Conservation (phyloP, 2,888 invertebrate species). For the Andrena bicolor region DNA sequence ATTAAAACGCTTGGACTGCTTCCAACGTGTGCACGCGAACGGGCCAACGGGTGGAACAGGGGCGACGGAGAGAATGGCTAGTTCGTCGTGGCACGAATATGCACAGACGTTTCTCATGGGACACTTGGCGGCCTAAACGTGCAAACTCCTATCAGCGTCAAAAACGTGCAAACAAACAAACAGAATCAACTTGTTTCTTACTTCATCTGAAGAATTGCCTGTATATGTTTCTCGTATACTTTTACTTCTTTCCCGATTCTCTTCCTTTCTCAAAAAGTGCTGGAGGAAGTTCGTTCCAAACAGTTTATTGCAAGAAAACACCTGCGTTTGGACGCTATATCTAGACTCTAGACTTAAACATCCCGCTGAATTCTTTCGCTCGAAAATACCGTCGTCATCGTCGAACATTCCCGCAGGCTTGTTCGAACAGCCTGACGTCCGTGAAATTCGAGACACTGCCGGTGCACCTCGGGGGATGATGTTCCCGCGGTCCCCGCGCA, state of each 20-base stretch:
- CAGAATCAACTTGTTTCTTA: too few species aligned
- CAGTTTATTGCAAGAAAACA: too few species aligned
- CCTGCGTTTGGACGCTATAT: too few species aligned
- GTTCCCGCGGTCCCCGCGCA: background rate
- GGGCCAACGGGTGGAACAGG: conserved; percentile 13
- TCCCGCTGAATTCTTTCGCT: conserved; percentile 45
- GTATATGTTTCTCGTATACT: too few species aligned
- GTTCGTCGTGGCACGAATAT: conserved; percentile 44
- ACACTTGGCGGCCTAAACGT: conserved; percentile 42
- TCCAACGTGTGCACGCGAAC: conserved; percentile 63
- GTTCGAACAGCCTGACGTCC: conserved; percentile 6
- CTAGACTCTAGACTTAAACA: conserved; percentile 10
- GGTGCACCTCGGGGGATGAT: conserved; percentile 24
- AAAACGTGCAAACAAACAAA: too few species aligned
- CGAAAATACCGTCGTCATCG: conserved; percentile 29
- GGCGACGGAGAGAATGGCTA: conserved; percentile 8
- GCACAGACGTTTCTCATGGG: conserved; percentile 59
- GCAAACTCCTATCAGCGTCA: too few species aligned
- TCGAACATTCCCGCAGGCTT: background rate
- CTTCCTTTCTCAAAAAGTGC: too few species aligned
- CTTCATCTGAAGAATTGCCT: too few species aligned
- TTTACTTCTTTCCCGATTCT: too few species aligned
- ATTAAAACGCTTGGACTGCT: conserved; percentile 75
- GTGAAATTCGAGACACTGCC: conserved; percentile 23
- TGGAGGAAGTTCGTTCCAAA: too few species aligned